Conservation (phyloP, 1,140 invertebrate species). For the Atta texana region DNA sequence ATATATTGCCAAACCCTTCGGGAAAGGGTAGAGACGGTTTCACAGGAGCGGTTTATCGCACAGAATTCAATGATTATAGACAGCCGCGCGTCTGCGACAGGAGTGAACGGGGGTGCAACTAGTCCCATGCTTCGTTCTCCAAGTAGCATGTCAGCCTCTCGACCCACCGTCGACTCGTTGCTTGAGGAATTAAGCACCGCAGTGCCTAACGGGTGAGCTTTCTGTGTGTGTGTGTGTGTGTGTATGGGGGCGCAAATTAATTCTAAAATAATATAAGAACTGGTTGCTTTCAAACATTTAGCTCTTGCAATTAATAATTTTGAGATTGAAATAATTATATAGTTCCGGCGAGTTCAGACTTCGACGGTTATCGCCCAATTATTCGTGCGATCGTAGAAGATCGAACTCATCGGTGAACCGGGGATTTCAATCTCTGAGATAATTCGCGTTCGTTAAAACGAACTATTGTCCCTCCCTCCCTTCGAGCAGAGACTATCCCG, state of each 20-base stretch:
- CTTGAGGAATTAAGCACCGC: slow-evolving; percentile 94
- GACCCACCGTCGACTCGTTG: slow-evolving; percentile 94
- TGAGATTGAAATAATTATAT: background rate
- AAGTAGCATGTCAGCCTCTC: slow-evolving; percentile 83
- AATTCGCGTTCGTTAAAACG: slow-evolving; percentile 42
- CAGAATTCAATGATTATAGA: slow-evolving; percentile 72
- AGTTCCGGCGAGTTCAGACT: background rate
- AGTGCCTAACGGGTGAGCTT: slow-evolving; percentile 91
- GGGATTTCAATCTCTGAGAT: background rate
- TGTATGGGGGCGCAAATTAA: slow-evolving; percentile 27
- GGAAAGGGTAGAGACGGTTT: background rate
- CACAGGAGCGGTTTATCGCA: background rate
- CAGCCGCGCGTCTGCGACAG: slow-evolving; percentile 70
- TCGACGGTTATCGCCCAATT: background rate
- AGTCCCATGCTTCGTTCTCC: slow-evolving; percentile 83
- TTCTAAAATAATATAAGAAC: background rate
- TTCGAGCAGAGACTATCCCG: slow-evolving; percentile 78
- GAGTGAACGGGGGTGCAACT: slow-evolving; percentile 72
- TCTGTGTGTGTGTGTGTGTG: slow-evolving; percentile 9
- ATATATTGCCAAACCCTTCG: background rate
- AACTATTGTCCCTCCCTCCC: slow-evolving; percentile 3
- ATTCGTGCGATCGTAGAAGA: background rate
- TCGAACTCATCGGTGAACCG: background rate
- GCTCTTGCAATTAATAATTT: slow-evolving; percentile 4
- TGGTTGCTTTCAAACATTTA: slow-evolving; percentile 25